These are phyloP conservation scores for Malurus cyaneus DNA, from an alignment of 2,113 vertebrate genomes.

Conservation along the genomic window DNA sequence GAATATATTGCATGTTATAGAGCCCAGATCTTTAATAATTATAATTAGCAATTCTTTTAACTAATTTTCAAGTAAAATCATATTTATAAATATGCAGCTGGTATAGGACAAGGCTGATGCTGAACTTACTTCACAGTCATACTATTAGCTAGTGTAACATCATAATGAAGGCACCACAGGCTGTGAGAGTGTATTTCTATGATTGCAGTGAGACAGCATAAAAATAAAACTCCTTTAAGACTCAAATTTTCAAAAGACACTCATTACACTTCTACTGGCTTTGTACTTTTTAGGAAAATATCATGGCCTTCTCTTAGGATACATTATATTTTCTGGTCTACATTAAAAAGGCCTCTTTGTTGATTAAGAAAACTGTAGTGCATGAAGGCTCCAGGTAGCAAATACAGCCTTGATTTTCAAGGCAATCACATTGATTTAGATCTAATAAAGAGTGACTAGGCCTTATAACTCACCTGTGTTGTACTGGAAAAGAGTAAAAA, in stretches of 20 bases:
- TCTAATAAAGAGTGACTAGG: neutral
- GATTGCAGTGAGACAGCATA: neutral
- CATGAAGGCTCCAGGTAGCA: neutral
- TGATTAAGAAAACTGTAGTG: neutral
- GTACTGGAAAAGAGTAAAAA: neutral
- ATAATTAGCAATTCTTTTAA: neutral
- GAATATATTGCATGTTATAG: neutral
- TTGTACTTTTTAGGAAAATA: neutral
- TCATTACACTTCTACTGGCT: neutral
- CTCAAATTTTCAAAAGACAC: neutral
- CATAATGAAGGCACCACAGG: neutral
- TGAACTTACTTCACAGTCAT: neutral
- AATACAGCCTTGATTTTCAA: neutral
- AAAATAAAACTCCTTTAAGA: neutral
- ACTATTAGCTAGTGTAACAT: neutral
- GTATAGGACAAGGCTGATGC: neutral
- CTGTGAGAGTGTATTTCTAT: neutral
- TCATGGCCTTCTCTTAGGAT: neutral
- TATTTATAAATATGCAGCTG: neutral
- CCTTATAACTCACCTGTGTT: neutral
- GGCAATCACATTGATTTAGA: neutral
- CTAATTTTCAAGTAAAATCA: constrained; percentile 1
- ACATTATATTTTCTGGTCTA: neutral
- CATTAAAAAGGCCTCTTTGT: neutral
- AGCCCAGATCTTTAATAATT: neutral